Evolutionary conservation across 2,797 vertebrate genomes (phyloP).

Genomic region (Cephalopachus bancanus): DNA sequence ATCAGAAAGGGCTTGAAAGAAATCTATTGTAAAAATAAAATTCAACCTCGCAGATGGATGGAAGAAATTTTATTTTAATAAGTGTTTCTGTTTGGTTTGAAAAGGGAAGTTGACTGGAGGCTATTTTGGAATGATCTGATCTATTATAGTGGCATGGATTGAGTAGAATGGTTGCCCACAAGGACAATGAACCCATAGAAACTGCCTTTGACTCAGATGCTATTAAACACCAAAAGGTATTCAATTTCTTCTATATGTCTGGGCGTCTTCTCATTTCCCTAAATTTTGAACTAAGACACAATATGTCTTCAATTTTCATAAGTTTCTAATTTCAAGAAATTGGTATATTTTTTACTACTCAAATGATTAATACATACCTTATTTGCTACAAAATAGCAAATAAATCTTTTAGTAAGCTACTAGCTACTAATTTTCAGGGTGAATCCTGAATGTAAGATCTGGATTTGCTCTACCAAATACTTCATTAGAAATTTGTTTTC

Average conservation of each 20-base stretch:
- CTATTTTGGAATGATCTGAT: slow-evolving; percentile 39
- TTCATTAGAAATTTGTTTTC: slow-evolving; percentile 58
- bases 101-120: neutral
- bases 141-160: slow-evolving; percentile 21
- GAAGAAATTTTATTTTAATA: slow-evolving; percentile 57
- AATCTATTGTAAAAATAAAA: slow-evolving; percentile 46
- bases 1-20: slow-evolving; percentile 61
- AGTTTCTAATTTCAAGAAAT: slow-evolving; percentile 17
- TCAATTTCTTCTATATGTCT: slow-evolving; percentile 6
- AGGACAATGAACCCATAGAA: slow-evolving; percentile 5
- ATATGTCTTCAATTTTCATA: slow-evolving; percentile 34
- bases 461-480: slow-evolving; percentile 22
- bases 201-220: slow-evolving; percentile 27
- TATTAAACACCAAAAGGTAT: neutral
- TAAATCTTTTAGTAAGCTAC: slow-evolving; percentile 1
- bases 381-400: neutral
- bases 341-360: neutral
- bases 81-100: slow-evolving; percentile 56
- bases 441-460: neutral
- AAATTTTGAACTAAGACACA: slow-evolving; percentile 40
- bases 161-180: neutral
- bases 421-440: slow-evolving; percentile 22
- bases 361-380: slow-evolving; percentile 53
- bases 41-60: neutral
- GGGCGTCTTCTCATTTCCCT: slow-evolving; percentile 44